Evolutionary conservation across 2,888 invertebrate genomes (phyloP).

Genomic region (Nephrotoma guestfalica): DNA sequence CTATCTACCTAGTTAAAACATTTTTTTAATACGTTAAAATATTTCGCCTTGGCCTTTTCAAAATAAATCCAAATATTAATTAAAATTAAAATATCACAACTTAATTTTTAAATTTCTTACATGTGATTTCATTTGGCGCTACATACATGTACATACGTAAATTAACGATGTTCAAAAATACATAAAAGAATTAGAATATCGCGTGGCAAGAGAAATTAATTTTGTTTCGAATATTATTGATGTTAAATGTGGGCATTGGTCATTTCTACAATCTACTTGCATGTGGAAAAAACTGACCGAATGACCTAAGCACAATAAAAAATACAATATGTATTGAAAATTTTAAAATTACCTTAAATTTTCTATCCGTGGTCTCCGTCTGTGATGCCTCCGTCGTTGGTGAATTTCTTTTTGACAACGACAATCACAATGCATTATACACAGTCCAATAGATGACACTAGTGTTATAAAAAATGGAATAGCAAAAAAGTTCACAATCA

Average conservation of each 20-base stretch:
- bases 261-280: not conserved
- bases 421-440: constrained; percentile 79
- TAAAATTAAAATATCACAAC: not conserved
- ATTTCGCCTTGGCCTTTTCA: too few relatives aligned
- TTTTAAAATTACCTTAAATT: constrained; percentile 36
- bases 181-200: not conserved
- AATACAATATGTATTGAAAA: too few relatives aligned
- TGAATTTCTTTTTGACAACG: constrained; percentile 49
- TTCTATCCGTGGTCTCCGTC: constrained; percentile 43
- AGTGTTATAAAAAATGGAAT: constrained; percentile 72
- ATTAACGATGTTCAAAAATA: not conserved
- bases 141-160: not conserved
- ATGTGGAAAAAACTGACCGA: not conserved
- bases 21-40: too few relatives aligned
- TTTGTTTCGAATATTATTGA: not conserved
- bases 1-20: too few relatives aligned
- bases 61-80: too few relatives aligned
- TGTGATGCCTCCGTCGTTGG: constrained; percentile 45
- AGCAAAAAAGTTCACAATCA: constrained; percentile 70
- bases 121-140: not conserved
- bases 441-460: constrained; percentile 69
- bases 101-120: not conserved
- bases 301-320: not conserved
- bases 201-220: not conserved
- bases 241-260: not conserved